A percentile compares a stretch with the other conserved stretches of the same genome.
Evolutionary conservation across 1,140 invertebrate species (phyloP).

Genomic region (Aphidius gifuensis): DNA sequence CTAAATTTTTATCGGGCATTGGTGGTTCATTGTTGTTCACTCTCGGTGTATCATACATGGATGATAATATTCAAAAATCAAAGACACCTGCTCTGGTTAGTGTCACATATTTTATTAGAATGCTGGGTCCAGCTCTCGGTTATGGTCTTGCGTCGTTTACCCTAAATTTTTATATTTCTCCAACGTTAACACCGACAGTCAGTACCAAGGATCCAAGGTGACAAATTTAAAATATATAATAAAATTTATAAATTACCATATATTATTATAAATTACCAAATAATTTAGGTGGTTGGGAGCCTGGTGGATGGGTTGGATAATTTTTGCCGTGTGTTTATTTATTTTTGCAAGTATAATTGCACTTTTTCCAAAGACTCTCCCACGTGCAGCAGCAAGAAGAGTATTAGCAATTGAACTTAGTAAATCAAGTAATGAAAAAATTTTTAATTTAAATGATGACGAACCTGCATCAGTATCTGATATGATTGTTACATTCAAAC

Average conservation of each 20-base stretch:
- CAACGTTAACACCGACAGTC: constrained; percentile 66
- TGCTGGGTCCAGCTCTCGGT: constrained; percentile 70
- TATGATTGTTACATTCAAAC: constrained; percentile 64
- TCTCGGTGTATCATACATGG: constrained; percentile 67
- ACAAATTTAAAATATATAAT: not conserved
- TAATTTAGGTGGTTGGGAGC: constrained; percentile 64
- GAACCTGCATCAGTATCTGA: constrained; percentile 54
- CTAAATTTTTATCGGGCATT: constrained; percentile 66
- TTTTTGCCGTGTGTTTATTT: constrained; percentile 63
- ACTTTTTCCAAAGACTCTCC: constrained; percentile 65
- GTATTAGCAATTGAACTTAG: constrained; percentile 49
- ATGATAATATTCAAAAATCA: constrained; percentile 68
- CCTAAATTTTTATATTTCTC: constrained; percentile 68
- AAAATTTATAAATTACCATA: not conserved
- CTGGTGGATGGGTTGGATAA: constrained; percentile 78
- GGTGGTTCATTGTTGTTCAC: constrained; percentile 66
- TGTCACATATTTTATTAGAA: constrained; percentile 67
- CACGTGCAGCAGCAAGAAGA: constrained; percentile 59
- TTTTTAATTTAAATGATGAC: too few species aligned
- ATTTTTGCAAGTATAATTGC: constrained; percentile 63
- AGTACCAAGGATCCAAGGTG: constrained; percentile 66
- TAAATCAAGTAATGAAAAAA: constrained; percentile 35
- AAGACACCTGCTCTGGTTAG: constrained; percentile 66
- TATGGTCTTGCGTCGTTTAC: constrained; percentile 68
- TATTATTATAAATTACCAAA: constrained; percentile 5